Conservation (phyloP, 2,797 vertebrate genomes). For the Neosilurus mollespiculum region DNA sequence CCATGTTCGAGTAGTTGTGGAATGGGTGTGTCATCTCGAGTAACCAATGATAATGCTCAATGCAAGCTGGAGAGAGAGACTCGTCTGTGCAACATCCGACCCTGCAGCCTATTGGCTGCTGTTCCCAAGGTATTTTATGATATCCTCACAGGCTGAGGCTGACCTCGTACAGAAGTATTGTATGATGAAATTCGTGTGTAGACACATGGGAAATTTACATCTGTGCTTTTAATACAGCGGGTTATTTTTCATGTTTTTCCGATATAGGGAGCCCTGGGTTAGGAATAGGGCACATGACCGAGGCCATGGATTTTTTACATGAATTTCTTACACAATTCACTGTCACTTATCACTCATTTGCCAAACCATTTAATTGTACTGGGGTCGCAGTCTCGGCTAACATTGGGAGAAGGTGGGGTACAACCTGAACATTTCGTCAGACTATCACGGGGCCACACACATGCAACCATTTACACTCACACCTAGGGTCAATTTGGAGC, state of each 20-base stretch:
- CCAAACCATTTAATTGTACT: no score
- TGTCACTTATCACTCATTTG: no score
- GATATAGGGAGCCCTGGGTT: neutral
- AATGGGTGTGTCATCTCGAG: constrained; percentile 78
- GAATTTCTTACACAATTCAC: neutral
- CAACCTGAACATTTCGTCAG: no score
- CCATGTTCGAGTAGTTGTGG: constrained; percentile 81
- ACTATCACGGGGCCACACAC: no score
- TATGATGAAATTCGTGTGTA: neutral
- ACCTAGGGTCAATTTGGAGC: no score
- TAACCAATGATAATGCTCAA: constrained; percentile 78
- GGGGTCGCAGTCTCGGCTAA: no score
- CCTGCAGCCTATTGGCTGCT: constrained; percentile 74
- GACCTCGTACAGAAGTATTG: neutral
- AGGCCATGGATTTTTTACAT: neutral
- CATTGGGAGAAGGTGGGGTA: no score
- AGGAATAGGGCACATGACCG: no score
- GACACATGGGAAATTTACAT: neutral
- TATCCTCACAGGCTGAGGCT: neutral
- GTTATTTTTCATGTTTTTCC: neutral
- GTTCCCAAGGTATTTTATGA: constrained; percentile 33
- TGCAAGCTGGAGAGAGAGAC: constrained; percentile 82
- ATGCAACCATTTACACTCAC: no score
- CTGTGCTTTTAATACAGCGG: neutral
- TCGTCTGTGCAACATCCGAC: constrained; percentile 77